A percentile compares a stretch with the other conserved stretches of the same genome.
These are phyloP conservation scores for Caenorhabditis elegans DNA, from an alignment of 1,140 invertebrate genomes.

Conservation along the genomic window DNA sequence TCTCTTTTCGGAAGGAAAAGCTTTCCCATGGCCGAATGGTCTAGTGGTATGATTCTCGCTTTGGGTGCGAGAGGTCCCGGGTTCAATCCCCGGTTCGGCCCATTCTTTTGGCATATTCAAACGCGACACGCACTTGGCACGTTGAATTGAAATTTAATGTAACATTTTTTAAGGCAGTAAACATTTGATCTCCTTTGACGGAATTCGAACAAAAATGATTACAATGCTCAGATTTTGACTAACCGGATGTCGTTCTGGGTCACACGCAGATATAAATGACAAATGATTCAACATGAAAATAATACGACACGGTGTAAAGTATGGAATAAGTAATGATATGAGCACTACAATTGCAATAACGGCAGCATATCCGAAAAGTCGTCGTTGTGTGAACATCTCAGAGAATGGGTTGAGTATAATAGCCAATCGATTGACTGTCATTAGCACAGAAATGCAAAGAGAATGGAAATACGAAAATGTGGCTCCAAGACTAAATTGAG, in stretches of 20 bases:
- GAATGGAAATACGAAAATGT: too few relatives aligned
- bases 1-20: too few relatives aligned
- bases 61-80: slow-evolving; percentile 65
- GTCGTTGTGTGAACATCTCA: neutral
- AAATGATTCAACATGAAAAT: neutral
- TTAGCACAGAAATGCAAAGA: too few relatives aligned
- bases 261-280: neutral
- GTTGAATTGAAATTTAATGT: too few relatives aligned
- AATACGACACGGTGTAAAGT: neutral
- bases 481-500: too few relatives aligned
- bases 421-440: neutral
- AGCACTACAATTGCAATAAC: neutral
- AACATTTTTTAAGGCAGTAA: too few relatives aligned
- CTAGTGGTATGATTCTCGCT: slow-evolving; percentile 65
- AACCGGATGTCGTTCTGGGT: neutral
- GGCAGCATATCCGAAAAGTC: neutral
- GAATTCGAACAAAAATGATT: neutral
- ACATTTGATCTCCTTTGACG: neutral
- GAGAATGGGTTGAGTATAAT: neutral
- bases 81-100: slow-evolving; percentile 56
- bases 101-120: too few relatives aligned
- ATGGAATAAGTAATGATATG: neutral
- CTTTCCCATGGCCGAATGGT: slow-evolving; percentile 50
- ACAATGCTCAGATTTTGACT: too few relatives aligned
- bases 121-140: too few relatives aligned